Conservation (phyloP, 2,797 vertebrate species). For the Myotis pilosus region DNA sequence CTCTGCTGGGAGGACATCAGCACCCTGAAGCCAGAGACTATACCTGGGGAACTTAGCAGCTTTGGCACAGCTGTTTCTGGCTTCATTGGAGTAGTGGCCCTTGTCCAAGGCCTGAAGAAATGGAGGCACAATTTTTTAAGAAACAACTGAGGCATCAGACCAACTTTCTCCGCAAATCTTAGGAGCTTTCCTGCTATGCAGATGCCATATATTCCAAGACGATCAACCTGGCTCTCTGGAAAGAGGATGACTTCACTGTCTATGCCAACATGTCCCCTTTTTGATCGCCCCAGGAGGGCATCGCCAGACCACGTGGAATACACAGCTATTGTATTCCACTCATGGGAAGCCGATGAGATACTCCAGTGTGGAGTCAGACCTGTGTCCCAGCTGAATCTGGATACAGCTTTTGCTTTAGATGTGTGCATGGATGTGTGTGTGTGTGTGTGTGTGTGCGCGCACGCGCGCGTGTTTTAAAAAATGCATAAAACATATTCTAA, state of each 20-base stretch:
- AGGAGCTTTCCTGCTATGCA: neutral
- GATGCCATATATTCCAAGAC: conserved; percentile 45
- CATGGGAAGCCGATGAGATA: neutral
- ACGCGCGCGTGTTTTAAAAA: neutral
- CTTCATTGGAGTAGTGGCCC: neutral
- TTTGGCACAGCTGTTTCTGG: neutral
- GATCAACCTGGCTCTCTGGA: conserved; percentile 23
- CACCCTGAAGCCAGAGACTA: neutral
- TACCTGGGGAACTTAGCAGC: neutral
- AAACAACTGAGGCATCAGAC: conserved; percentile 46
- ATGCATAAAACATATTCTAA: neutral
- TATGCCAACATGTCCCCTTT: conserved; percentile 35
- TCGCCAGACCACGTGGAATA: conserved; percentile 46
- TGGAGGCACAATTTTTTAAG: conserved; percentile 51
- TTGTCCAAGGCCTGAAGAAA: conserved; percentile 54
- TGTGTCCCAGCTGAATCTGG: no score
- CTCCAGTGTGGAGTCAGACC: neutral
- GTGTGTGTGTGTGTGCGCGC: rapidly evolving
- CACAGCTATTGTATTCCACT: conserved; percentile 19
- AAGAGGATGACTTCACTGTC: conserved; percentile 27
- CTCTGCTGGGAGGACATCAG: neutral
- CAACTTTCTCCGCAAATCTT: conserved; percentile 27
- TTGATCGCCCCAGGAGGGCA: neutral
- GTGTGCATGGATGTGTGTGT: neutral
- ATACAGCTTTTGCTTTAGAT: neutral